phyloP scores from a whole-genome alignment of 2,888 invertebrate species.

The Acrocyrtus sp. region DNA sequence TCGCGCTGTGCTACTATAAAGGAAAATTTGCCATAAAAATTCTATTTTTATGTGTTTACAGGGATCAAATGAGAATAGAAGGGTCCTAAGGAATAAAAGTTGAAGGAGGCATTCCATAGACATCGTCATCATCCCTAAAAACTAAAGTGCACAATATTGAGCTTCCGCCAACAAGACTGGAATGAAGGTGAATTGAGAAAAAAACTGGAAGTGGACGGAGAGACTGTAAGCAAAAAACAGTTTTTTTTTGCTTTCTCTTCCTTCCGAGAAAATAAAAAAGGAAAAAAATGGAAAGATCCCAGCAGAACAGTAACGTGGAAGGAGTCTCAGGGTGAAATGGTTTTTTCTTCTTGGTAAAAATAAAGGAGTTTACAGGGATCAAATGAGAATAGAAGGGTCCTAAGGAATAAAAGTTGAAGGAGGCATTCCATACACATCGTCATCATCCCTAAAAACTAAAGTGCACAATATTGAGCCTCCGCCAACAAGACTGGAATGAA shows the following conservation, averaged over 20 bases:
- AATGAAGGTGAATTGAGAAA: too few species aligned
- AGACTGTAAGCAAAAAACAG: too few species aligned
- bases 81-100: too few species aligned
- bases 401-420: too few species aligned
- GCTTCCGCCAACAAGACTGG: not conserved
- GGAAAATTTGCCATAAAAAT: conserved; percentile 48
- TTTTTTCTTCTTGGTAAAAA: too few species aligned
- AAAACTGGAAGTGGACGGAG: too few species aligned
- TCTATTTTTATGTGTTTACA: conserved; percentile 59
- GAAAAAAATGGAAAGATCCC: conserved; percentile 39
- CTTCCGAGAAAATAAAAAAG: conserved; percentile 8
- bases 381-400: conserved; percentile 46
- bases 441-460: conserved; percentile 31
- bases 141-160: not conserved
- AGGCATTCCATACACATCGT: too few species aligned
- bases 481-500: not conserved
- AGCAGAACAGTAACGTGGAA: conserved; percentile 23
- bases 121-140: conserved; percentile 33
- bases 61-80: conserved; percentile 53
- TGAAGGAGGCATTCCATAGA: too few species aligned
- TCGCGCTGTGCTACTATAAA: too few species aligned
- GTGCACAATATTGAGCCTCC: not conserved
- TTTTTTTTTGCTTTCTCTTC: too few species aligned
- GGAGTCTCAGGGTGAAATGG: conserved; percentile 24
- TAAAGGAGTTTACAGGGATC: conserved; percentile 57